Conservation (phyloP, 2,113 vertebrate species). For the Phaetusa simplex region DNA sequence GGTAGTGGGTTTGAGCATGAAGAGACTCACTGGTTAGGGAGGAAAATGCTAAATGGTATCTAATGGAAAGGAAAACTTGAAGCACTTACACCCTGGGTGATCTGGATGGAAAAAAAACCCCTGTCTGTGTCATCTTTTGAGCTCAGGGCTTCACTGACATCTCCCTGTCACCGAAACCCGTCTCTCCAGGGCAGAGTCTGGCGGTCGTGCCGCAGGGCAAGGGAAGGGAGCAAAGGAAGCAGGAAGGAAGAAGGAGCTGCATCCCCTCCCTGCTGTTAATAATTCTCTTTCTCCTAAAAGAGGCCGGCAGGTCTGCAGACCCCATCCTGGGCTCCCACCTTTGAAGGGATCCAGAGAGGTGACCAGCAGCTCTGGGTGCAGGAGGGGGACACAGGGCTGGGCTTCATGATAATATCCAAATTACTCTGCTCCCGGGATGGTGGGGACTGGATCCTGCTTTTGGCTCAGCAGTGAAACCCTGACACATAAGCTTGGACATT, state of each 20-base stretch:
- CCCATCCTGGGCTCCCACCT: not conserved
- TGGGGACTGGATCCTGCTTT: not conserved
- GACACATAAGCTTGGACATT: not conserved
- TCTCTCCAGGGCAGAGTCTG: not conserved
- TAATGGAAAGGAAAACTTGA: not conserved
- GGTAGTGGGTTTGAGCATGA: not conserved
- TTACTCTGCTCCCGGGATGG: not conserved
- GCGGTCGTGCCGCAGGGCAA: not conserved
- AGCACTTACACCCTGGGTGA: fast-evolving
- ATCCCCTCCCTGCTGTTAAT: slow-evolving; percentile 21
- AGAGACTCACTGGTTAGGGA: not conserved
- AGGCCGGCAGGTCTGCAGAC: not conserved
- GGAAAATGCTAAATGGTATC: not conserved
- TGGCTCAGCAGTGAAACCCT: not conserved
- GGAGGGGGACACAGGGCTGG: not conserved
- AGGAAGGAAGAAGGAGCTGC: slow-evolving; percentile 47
- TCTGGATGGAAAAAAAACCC: not conserved
- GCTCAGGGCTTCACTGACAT: not conserved
- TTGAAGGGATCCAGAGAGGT: not conserved
- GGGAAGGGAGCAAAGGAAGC: slow-evolving; percentile 38
- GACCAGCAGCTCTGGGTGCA: not conserved
- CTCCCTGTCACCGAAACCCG: not conserved
- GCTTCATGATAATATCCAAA: not conserved
- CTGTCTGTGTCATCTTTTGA: not conserved
- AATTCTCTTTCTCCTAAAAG: not conserved